Evolutionary conservation across 2,888 invertebrate genomes (phyloP), one percentile per base, ranked within the genome.

Genomic region (Lycocerus yunnanus): DNA sequence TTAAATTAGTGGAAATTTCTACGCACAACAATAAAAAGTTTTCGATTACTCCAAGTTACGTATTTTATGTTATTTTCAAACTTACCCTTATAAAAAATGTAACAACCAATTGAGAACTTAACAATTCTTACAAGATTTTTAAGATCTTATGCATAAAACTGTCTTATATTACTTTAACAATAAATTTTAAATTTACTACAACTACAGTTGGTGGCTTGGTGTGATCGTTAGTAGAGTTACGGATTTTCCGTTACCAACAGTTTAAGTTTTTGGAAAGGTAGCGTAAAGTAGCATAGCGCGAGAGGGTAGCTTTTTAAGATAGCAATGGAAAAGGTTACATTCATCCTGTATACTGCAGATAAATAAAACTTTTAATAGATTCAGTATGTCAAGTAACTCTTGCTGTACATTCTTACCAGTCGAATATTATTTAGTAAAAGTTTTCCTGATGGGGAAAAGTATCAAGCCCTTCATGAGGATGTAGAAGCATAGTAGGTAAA

Each of bases 391-490:
- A 21, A 3, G 20, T 21, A 24, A 10, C 10, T 24, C 10, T 5
- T 24, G 5, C 24, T 24, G 9, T 24, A 2, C 10, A 24, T 24
- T 24, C 10, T 9, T 10, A 24, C 10, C 24, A 24, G 24, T 10
- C 10, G 5, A 24, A 2, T 10, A 24, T 10, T 24, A 24, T 11
- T 24, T 24, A 15, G 16, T 3, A 20, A 63, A 18, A 63, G 61
- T 63, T 63, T 14, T n/a, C 18, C 8, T 18, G n/a, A 63, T n/a
- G n/a, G n/a, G 2, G 58, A 68, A 68, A 11, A 68, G 13, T 21
- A 21, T 59, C 15, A 58, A 68, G 68, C 15, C 72, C 65, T 43
- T 66, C 13, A 27, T 71, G 58, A 70, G 70, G 21, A 58, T 58
- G 66, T 59, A 58, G 43, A 67, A 68, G 20, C 58, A n/a, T n/a